Evolutionary conservation across 30 jellyfish, hydroid and myxozoan species (phyloP).

Genomic region (Chrysaora quinquecirrha): DNA sequence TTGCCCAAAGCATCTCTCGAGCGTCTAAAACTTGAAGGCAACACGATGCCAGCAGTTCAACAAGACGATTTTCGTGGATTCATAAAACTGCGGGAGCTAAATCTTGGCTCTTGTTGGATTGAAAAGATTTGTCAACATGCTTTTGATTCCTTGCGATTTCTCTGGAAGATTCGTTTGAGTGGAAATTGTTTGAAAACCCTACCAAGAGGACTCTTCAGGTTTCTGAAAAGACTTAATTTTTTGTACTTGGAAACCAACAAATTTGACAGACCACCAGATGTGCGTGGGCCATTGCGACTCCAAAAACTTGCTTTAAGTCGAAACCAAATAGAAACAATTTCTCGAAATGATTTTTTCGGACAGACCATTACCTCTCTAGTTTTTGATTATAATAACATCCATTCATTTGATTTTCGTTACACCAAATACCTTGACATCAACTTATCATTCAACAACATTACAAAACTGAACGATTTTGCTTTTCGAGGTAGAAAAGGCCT

Average conservation of each 20-base stretch:
- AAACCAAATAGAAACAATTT: neutral
- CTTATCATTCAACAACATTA: conserved; percentile 11
- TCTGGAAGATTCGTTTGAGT: neutral
- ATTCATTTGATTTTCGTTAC: neutral
- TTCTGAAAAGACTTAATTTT: neutral
- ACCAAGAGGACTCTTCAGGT: neutral
- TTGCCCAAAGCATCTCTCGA: neutral
- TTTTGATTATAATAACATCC: neutral
- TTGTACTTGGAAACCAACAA: neutral
- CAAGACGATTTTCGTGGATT: neutral
- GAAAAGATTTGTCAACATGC: neutral
- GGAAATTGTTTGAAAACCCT: neutral
- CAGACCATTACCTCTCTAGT: neutral
- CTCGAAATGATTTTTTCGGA: neutral
- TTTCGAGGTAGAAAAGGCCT: neutral
- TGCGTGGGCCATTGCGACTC: neutral
- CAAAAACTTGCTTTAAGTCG: neutral
- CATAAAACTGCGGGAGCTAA: neutral
- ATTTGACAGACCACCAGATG: neutral
- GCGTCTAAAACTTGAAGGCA: neutral
- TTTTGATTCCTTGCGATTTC: neutral
- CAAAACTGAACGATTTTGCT: neutral
- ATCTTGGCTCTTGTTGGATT: neutral
- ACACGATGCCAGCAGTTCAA: neutral
- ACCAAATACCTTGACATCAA: neutral